A percentile compares a stretch with the other conserved stretches of the same genome.
Conservation (phyloP, 2,797 vertebrate species). For the Meriones psammophilus region DNA sequence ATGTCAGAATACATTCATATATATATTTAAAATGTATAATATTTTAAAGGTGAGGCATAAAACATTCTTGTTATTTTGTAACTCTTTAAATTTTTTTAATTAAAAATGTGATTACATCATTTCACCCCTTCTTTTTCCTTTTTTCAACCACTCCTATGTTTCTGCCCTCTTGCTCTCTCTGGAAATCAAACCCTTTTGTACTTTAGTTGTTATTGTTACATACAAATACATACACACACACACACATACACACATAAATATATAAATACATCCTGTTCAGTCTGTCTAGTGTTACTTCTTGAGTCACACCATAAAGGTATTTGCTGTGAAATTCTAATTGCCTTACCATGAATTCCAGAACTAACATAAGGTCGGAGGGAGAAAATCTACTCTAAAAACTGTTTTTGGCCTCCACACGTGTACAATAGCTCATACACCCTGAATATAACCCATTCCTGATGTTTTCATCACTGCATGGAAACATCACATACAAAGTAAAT, state of each 20-base stretch:
- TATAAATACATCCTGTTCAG: neutral
- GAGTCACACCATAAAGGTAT: neutral
- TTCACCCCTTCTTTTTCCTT: neutral
- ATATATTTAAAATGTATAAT: neutral
- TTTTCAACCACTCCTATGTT: neutral
- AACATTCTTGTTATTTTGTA: neutral
- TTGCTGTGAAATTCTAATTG: neutral
- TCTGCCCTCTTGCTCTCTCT: neutral
- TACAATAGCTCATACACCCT: neutral
- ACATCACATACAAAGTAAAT: constrained; percentile 4
- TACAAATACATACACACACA: neutral
- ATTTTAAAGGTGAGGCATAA: neutral
- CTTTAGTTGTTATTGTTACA: neutral
- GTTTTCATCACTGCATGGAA: neutral
- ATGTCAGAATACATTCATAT: neutral
- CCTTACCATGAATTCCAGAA: neutral
- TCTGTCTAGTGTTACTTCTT: neutral
- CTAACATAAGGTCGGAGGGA: neutral
- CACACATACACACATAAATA: neutral
- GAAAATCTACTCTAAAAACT: neutral
- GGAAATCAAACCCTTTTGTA: neutral
- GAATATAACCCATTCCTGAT: neutral
- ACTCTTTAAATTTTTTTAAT: neutral
- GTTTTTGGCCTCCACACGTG: neutral
- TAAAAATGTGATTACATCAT: neutral